A percentile compares a stretch with the other conserved stretches of the same genome.
Evolutionary conservation across 2,888 invertebrate genomes (phyloP).

Genomic region (Acronicta aceris): DNA sequence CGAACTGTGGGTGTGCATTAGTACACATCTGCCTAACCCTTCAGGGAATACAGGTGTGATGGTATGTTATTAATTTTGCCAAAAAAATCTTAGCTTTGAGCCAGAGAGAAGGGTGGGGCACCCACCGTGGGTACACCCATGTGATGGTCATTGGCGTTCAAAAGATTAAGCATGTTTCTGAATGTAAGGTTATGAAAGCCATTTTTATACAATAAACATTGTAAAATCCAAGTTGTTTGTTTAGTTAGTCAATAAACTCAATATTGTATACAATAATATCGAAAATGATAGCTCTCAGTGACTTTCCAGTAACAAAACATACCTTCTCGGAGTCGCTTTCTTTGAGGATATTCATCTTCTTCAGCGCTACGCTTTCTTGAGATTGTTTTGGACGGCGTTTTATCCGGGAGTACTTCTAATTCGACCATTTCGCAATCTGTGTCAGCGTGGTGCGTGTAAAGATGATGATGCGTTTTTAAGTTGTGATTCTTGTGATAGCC

Average conservation of each 20-base stretch:
- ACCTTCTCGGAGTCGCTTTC: conserved; percentile 84
- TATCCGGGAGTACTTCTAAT: conserved; percentile 55
- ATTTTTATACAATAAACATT: conserved; percentile 1
- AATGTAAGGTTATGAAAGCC: conserved; percentile 61
- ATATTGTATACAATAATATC: conserved; percentile 2
- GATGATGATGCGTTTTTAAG: conserved; percentile 67
- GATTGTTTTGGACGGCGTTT: conserved; percentile 61
- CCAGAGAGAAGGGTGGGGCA: too few relatives aligned
- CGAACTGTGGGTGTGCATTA: too few relatives aligned
- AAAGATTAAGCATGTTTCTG: conserved; percentile 29
- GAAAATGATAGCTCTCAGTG: conserved; percentile 63
- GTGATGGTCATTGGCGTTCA: too few relatives aligned
- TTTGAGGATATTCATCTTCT: conserved; percentile 73
- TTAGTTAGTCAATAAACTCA: too few relatives aligned
- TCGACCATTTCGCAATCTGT: conserved; percentile 84
- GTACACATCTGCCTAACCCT: too few relatives aligned
- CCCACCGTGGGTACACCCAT: too few relatives aligned
- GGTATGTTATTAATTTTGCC: too few relatives aligned
- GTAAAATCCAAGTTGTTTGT: too few relatives aligned
- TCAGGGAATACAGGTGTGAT: too few relatives aligned
- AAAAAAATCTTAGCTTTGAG: too few relatives aligned
- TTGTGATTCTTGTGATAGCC: conserved; percentile 86
- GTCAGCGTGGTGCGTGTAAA: conserved; percentile 63
- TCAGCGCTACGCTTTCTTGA: conserved; percentile 82
- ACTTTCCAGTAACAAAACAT: conserved; percentile 68